Evolutionary conservation across 2,113 vertebrate species (phyloP).

Genomic region (Alethe castanea): DNA sequence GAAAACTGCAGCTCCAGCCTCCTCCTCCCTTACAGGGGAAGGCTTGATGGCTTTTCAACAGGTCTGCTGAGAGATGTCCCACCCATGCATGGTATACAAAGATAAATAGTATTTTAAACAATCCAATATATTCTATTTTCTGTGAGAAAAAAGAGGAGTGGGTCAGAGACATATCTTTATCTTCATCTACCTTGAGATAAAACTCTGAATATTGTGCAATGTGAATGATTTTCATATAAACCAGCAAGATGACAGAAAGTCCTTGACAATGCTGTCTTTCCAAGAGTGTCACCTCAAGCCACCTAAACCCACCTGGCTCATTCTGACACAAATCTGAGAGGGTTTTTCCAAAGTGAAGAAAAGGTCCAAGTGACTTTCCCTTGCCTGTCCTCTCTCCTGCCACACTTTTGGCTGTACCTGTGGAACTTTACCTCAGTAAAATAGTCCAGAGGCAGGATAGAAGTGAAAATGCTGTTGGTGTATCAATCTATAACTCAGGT

Average conservation of each 20-base stretch:
- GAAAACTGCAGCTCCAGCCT: background rate
- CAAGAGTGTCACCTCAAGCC: background rate
- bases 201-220: background rate
- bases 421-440: background rate
- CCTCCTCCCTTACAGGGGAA: background rate
- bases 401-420: background rate
- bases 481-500: background rate
- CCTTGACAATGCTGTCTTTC: background rate
- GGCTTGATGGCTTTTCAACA: background rate
- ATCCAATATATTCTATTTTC: background rate
- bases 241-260: background rate
- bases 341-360: background rate
- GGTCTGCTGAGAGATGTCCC: background rate
- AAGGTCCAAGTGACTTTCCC: background rate
- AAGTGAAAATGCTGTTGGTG: background rate
- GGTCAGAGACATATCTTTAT: rapidly evolving
- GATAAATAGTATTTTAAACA: background rate
- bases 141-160: background rate
- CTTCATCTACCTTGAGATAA: background rate
- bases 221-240: background rate
- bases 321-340: background rate
- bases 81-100: background rate
- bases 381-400: background rate
- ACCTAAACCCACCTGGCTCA: background rate
- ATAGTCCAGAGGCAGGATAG: background rate